Conservation (phyloP, 2,797 vertebrate species). For the Peromyscus melanophrys region DNA sequence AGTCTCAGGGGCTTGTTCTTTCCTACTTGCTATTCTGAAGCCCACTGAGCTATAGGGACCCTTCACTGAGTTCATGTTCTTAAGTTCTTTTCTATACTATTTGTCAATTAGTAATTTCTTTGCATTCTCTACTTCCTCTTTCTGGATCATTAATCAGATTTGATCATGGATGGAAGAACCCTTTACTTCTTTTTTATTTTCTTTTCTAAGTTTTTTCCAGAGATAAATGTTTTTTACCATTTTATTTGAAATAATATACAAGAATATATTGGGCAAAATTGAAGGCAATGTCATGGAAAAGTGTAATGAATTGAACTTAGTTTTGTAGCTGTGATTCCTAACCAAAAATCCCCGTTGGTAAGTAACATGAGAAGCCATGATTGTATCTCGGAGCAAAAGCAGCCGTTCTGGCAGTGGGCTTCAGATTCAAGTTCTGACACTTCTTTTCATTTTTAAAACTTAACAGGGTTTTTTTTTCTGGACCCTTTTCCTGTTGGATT, state of each 20-base stretch:
- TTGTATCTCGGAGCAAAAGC: conserved; percentile 90
- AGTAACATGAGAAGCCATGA: conserved; percentile 90
- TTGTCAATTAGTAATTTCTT: conserved; percentile 42
- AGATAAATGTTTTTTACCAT: conserved; percentile 72
- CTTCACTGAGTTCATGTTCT: neutral
- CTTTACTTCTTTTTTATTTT: neutral
- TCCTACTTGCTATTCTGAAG: neutral
- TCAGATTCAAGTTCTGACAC: neutral
- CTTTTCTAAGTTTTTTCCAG: neutral
- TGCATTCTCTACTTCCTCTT: conserved; percentile 43
- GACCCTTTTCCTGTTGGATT: neutral
- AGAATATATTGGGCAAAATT: conserved; percentile 98
- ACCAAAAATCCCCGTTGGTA: conserved; percentile 86
- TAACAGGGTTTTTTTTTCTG: neutral
- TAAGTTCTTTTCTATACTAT: conserved; percentile 24
- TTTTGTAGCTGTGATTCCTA: conserved; percentile 91
- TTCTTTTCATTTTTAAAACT: conserved; percentile 14
- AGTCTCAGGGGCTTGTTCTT: neutral
- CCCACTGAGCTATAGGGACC: neutral
- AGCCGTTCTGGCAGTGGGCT: conserved; percentile 84
- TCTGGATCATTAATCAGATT: neutral
- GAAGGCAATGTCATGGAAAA: conserved; percentile 91
- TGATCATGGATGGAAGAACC: neutral
- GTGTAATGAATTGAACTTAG: conserved; percentile 90
- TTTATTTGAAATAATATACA: conserved; percentile 99